These are phyloP conservation scores for Himalopsyche anomala DNA, from an alignment of 2,888 invertebrate genomes.

Conservation along the genomic window DNA sequence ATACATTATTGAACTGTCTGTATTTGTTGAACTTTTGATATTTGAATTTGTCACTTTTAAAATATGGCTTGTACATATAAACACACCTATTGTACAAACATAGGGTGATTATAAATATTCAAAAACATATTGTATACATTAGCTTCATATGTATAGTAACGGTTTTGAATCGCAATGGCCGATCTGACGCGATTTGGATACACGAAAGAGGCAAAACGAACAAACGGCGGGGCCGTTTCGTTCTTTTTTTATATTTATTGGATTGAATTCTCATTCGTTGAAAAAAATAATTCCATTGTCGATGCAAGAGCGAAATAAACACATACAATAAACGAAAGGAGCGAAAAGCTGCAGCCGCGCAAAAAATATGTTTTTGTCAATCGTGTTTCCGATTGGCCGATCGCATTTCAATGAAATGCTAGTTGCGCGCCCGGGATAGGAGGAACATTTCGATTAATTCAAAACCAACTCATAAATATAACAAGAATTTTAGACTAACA, in stretches of 20 bases:
- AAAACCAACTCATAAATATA: constrained; percentile 1
- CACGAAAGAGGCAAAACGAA: constrained; percentile 44
- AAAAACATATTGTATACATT: not conserved
- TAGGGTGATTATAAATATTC: no score
- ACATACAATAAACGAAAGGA: constrained; percentile 49
- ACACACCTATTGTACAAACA: no score
- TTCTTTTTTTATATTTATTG: constrained; percentile 51
- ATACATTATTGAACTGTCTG: no score
- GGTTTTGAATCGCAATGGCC: constrained; percentile 43
- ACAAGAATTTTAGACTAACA: not conserved
- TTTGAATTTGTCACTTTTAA: no score
- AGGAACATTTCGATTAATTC: constrained; percentile 38
- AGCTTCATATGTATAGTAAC: constrained; percentile 15
- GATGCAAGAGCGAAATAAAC: constrained; percentile 52
- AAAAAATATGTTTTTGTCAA: constrained; percentile 60
- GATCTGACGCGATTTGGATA: constrained; percentile 46
- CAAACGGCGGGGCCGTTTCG: constrained; percentile 39
- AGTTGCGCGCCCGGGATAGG: constrained; percentile 33
- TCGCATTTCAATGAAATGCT: constrained; percentile 50
- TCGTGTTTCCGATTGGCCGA: constrained; percentile 59
- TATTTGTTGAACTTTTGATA: no score
- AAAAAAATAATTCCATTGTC: constrained; percentile 51
- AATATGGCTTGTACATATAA: no score
- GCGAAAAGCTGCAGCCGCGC: constrained; percentile 48
- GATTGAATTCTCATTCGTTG: constrained; percentile 57